Evolutionary conservation across 2,113 vertebrate genomes (phyloP), one percentile per base, ranked within the genome.

Genomic region (Lagopus leucura): DNA sequence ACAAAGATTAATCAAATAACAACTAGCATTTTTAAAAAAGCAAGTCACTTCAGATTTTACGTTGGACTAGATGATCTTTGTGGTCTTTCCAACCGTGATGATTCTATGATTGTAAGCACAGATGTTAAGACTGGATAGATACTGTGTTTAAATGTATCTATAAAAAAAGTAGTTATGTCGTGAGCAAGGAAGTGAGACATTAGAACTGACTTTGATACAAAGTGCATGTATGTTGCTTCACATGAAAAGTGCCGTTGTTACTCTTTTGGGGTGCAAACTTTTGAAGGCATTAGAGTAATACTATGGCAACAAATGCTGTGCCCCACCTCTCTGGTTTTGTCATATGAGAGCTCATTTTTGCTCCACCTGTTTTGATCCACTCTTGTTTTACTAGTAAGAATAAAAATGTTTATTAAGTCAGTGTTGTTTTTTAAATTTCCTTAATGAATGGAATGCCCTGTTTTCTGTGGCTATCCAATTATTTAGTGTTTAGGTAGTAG

Each of bases 151-250:
- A 32, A 18, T 6, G 12, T 22, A 24, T 43, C n/a, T 8, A 7
- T 72, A 40, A 77, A 34, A 18, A 27, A 30, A 36, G 58, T 38
- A 61, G 9, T 61, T 83, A 42, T 3, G 4, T 17, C 38, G 32
- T 24, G n/a, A 34, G 28, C 20, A 24, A 18, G 22, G 7, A 65
- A 1, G 1, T n/a, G 63, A 65, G 34, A 12, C 7, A 0, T 63
- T 34, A 64, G 42, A 67, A 45, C 47, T 3, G 8, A 55, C 5
- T 27, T 34, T 77, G 50, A 42, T 61, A 15, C 8, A 4, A 82
- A 61, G 36, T 8, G 2, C 7, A 7, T 43, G 8, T 24, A 7
- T 43, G 8, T 24, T 43, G 25, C 17, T 85, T 72, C 63, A 61
- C 27, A 4, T 30, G 11, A 40, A 47, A 45, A 72, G 45, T 38